These are phyloP conservation scores for Leucophenga montana DNA, from an alignment of 2,888 invertebrate species.

Conservation along the genomic window DNA sequence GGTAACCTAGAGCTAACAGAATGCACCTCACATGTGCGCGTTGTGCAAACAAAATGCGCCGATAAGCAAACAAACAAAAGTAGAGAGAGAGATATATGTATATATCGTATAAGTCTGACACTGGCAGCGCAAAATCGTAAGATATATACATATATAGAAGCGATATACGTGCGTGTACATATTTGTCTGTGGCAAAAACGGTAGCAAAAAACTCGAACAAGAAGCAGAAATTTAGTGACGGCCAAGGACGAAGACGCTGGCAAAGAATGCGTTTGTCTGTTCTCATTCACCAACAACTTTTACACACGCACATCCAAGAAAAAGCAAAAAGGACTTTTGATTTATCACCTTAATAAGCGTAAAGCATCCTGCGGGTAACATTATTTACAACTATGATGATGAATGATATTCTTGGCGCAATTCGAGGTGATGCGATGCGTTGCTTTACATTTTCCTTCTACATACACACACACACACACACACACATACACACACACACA, in stretches of 20 bases:
- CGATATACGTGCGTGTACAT: too few species aligned
- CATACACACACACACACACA: conserved; percentile 15
- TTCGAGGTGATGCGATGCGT: not conserved
- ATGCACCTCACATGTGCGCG: too few species aligned
- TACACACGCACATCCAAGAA: not conserved
- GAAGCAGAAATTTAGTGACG: not conserved
- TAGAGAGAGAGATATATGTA: not conserved
- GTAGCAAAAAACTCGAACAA: not conserved
- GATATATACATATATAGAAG: not conserved
- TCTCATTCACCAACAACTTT: not conserved
- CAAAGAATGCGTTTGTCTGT: not conserved
- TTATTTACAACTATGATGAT: conserved; percentile 68
- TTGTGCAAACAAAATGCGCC: conserved; percentile 58
- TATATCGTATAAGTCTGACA: not conserved
- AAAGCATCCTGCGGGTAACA: conserved; percentile 64
- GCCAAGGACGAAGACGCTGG: not conserved
- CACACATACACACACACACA: not conserved
- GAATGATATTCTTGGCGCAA: conserved; percentile 50
- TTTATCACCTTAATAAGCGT: conserved; percentile 67
- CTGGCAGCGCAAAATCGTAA: not conserved
- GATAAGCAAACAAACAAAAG: conserved; percentile 53
- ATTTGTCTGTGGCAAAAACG: not conserved
- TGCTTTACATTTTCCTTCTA: conserved; percentile 9
- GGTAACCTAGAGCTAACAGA: too few species aligned
- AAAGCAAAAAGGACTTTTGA: conserved; percentile 51